Evolutionary conservation across 2,888 invertebrate genomes (phyloP).

Genomic region (Lithodes maja): DNA sequence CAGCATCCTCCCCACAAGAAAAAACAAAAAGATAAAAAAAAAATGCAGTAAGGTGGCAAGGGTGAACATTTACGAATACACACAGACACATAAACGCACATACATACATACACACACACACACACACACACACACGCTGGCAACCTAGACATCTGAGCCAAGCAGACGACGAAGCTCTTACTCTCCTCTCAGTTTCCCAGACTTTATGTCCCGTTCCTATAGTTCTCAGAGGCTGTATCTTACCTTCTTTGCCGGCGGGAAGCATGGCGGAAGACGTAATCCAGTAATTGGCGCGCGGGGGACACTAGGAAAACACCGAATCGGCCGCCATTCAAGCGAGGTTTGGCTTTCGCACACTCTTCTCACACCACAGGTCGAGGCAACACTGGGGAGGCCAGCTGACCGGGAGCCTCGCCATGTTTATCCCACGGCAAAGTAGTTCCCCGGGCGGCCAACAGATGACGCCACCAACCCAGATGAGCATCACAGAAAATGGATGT

Average conservation of each 20-base stretch:
- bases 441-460: constrained; percentile 36
- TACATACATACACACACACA: not conserved
- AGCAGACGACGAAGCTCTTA: constrained; percentile 38
- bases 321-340: constrained; percentile 51
- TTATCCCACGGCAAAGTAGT: constrained; percentile 24
- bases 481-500: constrained; percentile 35
- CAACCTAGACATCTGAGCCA: constrained; percentile 40
- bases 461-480: constrained; percentile 1
- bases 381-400: constrained; percentile 52
- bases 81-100: not conserved
- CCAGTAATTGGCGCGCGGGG: constrained; percentile 48
- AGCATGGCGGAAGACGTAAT: constrained; percentile 61
- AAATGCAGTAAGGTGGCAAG: no score
- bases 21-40: no score
- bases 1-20: no score
- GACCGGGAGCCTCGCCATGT: constrained; percentile 56
- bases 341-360: constrained; percentile 43
- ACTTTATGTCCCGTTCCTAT: constrained; percentile 18
- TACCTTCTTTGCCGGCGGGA: constrained; percentile 54
- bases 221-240: constrained; percentile 28
- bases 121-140: constrained; percentile 11
- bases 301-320: constrained; percentile 51
- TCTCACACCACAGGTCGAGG: constrained; percentile 47
- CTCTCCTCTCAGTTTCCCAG: constrained; percentile 33
- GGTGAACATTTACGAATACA: no score